phyloP scores from a whole-genome alignment of 2,113 vertebrate species.

The Takifugu bimaculatus region DNA sequence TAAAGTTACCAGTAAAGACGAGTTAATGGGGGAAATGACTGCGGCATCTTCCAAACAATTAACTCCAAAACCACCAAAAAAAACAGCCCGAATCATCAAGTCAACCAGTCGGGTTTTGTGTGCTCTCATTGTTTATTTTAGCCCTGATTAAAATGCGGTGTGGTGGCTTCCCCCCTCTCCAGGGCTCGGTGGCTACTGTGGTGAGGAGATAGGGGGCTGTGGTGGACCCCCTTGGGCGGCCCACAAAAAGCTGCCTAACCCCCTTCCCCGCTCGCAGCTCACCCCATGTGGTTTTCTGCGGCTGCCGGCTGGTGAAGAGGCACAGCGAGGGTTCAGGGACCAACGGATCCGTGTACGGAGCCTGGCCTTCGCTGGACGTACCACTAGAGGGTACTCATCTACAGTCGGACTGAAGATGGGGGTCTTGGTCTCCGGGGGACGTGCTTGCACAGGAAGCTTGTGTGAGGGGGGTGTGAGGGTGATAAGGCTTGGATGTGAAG shows the following conservation, averaged over 20 bases:
- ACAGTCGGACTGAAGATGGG: conserved; percentile 32
- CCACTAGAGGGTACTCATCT: conserved; percentile 64
- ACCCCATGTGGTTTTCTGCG: conserved; percentile 60
- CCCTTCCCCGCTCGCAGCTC: conserved; percentile 40
- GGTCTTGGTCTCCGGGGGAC: background rate
- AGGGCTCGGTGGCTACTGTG: conserved; percentile 63
- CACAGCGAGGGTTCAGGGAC: conserved; percentile 39
- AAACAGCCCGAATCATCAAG: conserved; percentile 59
- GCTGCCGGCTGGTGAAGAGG: conserved; percentile 59
- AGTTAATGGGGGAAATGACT: conserved; percentile 30
- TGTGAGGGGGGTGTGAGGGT: conserved; percentile 16
- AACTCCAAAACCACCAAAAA: conserved; percentile 42
- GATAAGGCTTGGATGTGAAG: conserved; percentile 18
- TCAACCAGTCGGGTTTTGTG: conserved; percentile 55
- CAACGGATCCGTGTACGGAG: background rate
- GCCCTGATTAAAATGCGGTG: conserved; percentile 68
- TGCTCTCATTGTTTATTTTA: conserved; percentile 69
- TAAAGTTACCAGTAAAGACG: background rate
- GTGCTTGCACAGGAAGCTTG: conserved; percentile 34
- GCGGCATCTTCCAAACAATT: conserved; percentile 33
- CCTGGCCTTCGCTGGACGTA: background rate
- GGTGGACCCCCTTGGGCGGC: conserved; percentile 64
- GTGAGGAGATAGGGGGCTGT: conserved; percentile 63
- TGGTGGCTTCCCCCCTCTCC: conserved; percentile 60
- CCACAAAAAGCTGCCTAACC: conserved; percentile 53